Conservation (phyloP, 2,888 invertebrate species). For the Aspidiotus destructor region DNA sequence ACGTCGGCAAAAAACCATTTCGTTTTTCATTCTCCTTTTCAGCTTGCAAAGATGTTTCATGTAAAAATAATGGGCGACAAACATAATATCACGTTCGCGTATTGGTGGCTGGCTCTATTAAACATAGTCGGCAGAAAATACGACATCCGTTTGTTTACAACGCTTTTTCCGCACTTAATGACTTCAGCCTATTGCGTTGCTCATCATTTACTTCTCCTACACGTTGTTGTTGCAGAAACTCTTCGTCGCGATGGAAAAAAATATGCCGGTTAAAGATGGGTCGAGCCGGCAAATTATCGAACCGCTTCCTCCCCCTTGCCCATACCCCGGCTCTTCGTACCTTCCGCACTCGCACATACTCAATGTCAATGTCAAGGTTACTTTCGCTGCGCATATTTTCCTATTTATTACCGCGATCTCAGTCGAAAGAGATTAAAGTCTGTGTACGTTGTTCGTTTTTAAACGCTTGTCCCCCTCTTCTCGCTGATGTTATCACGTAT, state of each 20-base stretch:
- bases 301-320: conserved; percentile 4
- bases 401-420: conserved; percentile 16
- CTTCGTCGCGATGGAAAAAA: background rate
- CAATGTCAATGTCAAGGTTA: conserved; percentile 34
- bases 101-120: too few species aligned
- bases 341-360: background rate
- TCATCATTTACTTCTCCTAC: background rate
- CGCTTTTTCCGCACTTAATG: background rate
- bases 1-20: too few species aligned
- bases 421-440: too few species aligned
- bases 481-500: too few species aligned
- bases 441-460: too few species aligned
- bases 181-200: background rate
- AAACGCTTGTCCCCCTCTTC: too few species aligned
- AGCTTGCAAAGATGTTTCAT: too few species aligned
- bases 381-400: conserved; percentile 29
- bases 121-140: conserved; percentile 4
- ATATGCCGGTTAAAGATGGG: conserved; percentile 6
- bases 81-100: background rate
- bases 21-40: too few species aligned
- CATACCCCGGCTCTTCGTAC: background rate
- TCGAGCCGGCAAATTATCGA: conserved; percentile 29
- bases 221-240: background rate
- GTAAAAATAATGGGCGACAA: background rate
- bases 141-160: conserved; percentile 11